Percentiles rank a stretch among this genome's conserved stretches.
Conservation (phyloP, 2,113 vertebrate genomes). For the Pteropus alecto region DNA sequence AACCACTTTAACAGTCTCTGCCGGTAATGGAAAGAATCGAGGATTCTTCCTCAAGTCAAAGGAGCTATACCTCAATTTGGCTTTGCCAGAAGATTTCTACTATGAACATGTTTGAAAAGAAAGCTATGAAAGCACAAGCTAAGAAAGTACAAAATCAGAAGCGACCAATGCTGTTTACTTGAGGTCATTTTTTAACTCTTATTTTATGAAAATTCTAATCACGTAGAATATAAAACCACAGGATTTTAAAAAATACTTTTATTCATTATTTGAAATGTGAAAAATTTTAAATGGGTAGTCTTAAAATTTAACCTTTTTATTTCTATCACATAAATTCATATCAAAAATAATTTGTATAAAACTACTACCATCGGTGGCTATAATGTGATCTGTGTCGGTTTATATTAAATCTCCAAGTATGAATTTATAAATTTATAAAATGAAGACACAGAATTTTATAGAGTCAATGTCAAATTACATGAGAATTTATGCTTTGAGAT, state of each 20-base stretch:
- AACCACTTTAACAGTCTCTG: neutral
- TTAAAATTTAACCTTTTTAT: neutral
- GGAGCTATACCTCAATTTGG: neutral
- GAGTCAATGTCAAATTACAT: neutral
- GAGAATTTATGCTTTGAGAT: neutral
- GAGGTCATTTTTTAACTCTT: neutral
- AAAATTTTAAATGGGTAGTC: neutral
- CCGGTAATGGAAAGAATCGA: neutral
- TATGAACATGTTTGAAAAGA: slow-evolving; percentile 2
- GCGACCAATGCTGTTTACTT: neutral
- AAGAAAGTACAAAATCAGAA: neutral
- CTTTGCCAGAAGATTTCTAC: neutral
- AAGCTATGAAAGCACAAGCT: neutral
- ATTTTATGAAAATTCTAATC: slow-evolving; percentile 19
- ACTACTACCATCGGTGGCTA: neutral
- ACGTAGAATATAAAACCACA: neutral
- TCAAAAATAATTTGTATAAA: slow-evolving; percentile 13
- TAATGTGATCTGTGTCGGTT: neutral
- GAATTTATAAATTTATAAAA: neutral
- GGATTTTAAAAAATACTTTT: neutral
- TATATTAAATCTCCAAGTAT: slow-evolving; percentile 10
- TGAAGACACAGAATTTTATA: slow-evolving; percentile 30
- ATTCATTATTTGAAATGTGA: neutral
- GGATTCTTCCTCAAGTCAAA: neutral
- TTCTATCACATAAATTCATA: neutral